Conservation (phyloP, 2,113 vertebrate species). For the Australoheros scitulus region DNA sequence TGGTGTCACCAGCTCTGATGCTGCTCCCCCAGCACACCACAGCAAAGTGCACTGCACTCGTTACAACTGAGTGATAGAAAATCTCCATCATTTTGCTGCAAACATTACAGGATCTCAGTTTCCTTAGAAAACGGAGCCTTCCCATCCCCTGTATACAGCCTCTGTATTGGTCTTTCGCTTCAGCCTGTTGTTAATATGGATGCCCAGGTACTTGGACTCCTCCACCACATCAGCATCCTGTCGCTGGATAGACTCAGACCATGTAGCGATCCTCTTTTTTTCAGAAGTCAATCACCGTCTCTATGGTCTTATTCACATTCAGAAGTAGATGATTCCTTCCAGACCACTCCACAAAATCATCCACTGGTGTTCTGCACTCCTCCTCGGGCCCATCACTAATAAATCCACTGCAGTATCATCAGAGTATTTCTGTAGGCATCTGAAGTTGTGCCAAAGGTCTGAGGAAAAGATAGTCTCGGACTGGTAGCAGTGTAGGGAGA, state of each 20-base stretch:
- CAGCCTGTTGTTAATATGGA: no score
- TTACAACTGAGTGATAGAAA: not conserved
- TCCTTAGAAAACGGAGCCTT: no score
- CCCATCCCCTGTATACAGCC: no score
- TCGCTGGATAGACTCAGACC: not conserved
- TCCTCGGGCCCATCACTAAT: no score
- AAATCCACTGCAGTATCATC: no score
- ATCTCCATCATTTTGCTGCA: no score
- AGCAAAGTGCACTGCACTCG: not conserved
- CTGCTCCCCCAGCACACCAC: not conserved
- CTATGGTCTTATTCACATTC: not conserved
- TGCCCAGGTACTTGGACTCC: not conserved
- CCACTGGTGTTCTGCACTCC: no score
- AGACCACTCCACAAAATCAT: not conserved
- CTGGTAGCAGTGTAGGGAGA: not conserved
- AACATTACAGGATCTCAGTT: no score
- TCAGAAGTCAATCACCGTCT: not conserved
- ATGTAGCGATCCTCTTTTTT: not conserved
- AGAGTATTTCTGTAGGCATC: not conserved
- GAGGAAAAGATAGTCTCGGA: no score
- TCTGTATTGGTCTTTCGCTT: no score
- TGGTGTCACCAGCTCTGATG: not conserved
- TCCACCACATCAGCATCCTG: no score
- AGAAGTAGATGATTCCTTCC: not conserved
- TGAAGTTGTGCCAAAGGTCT: not conserved